Evolutionary conservation across 2,113 vertebrate species (phyloP).

Genomic region (Genyomyrus donnyi): DNA sequence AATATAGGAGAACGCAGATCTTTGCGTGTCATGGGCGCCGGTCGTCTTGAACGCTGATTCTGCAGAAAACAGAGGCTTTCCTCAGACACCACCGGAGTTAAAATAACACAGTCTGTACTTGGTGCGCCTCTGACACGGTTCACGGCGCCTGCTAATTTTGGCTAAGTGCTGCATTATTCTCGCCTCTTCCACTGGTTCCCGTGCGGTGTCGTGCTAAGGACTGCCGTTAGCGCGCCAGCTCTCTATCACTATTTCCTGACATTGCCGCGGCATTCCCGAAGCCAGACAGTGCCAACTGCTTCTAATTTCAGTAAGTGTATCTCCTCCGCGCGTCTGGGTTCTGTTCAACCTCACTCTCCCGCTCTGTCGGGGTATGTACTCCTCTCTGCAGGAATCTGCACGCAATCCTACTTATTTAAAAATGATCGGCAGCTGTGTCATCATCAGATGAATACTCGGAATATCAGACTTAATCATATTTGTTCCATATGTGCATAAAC

Average conservation of each 20-base stretch:
- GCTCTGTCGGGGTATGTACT: background rate
- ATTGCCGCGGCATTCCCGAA: background rate
- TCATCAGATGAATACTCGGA: background rate
- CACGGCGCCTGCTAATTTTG: background rate
- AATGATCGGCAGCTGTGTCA: background rate
- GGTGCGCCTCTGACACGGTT: background rate
- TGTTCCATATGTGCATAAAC: background rate
- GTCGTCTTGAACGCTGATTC: background rate
- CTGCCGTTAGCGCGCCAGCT: background rate
- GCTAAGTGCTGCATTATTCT: background rate
- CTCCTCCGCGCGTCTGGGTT: background rate
- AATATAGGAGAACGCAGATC: background rate
- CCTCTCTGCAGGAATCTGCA: background rate
- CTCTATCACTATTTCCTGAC: background rate
- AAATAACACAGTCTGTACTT: background rate
- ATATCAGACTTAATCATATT: background rate
- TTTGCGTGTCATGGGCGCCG: background rate
- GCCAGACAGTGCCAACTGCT: background rate
- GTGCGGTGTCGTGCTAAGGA: background rate
- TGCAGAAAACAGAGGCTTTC: background rate
- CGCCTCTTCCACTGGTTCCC: background rate
- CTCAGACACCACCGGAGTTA: background rate
- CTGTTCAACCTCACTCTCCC: background rate
- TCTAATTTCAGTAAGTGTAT: constrained; percentile 6
- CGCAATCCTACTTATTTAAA: background rate